Percentiles rank a stretch among this genome's conserved stretches.
phyloP scores from a whole-genome alignment of 2,888 invertebrate species.

The Anaspis maculata region DNA sequence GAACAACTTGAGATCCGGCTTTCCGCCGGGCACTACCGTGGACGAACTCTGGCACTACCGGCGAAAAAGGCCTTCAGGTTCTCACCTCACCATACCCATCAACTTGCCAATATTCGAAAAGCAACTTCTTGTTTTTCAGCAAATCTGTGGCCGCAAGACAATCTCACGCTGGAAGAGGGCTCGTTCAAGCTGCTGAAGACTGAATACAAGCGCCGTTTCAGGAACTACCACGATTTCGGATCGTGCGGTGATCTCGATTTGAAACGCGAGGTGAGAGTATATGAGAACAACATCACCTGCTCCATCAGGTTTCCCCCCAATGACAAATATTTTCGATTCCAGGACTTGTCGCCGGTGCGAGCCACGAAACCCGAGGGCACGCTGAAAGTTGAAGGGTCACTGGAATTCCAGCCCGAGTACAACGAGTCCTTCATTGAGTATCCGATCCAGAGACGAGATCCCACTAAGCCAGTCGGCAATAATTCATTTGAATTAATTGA shows the following conservation, averaged over 20 bases:
- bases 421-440: constrained; percentile 28
- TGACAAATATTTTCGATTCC: no score
- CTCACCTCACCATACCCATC: no score
- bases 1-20: constrained; percentile 23
- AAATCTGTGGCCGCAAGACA: constrained; percentile 24
- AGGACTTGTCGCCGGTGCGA: constrained; percentile 21
- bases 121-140: no score
- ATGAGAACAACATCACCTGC: no score
- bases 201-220: constrained; percentile 37
- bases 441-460: constrained; percentile 21
- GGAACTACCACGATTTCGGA: constrained; percentile 21
- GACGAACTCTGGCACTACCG: constrained; percentile 47
- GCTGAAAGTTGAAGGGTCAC: constrained; percentile 39
- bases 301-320: no score
- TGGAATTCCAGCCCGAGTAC: constrained; percentile 33
- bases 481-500: constrained; percentile 14
- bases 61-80: constrained; percentile 40
- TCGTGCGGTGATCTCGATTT: constrained; percentile 10
- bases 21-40: constrained; percentile 46
- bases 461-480: constrained; percentile 12
- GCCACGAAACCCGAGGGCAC: constrained; percentile 22
- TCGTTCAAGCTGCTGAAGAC: constrained; percentile 34
- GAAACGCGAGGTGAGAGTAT: constrained; percentile 10
- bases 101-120: no score
- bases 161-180: constrained; percentile 33